Conservation (phyloP, 2,797 vertebrate species). For the Setipinna tenuifilis region DNA sequence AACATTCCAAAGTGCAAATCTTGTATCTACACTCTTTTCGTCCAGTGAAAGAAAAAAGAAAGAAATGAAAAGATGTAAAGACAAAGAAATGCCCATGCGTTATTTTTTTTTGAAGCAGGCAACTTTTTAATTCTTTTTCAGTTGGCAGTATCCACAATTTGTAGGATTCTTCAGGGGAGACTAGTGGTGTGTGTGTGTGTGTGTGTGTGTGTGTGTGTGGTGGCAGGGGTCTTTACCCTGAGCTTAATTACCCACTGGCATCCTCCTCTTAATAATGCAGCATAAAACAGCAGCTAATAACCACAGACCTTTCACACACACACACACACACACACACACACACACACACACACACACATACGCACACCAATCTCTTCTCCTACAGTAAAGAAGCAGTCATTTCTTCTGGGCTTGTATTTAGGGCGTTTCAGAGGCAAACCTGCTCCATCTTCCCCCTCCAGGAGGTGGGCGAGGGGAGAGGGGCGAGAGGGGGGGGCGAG, state of each 20-base stretch:
- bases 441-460: no score
- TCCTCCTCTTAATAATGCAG: slow-evolving; percentile 50
- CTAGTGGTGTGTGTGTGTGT: no score
- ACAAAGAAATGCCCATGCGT: background rate
- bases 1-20: background rate
- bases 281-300: slow-evolving; percentile 31
- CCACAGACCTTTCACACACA: background rate
- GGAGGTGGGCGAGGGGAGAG: background rate
- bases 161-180: no score
- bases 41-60: background rate
- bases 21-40: background rate
- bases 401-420: background rate
- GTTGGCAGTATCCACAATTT: no score
- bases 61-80: background rate
- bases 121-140: no score
- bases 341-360: background rate
- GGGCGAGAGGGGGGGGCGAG: background rate
- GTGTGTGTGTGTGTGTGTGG: no score
- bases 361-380: background rate
- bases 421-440: background rate
- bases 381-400: background rate
- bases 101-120: no score
- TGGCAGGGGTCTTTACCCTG: background rate
- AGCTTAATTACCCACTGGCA: slow-evolving; percentile 44
- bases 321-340: slow-evolving; percentile 7